These are phyloP conservation scores for Chloroceryle aenea DNA, from an alignment of 2,113 vertebrate species.

Conservation along the genomic window DNA sequence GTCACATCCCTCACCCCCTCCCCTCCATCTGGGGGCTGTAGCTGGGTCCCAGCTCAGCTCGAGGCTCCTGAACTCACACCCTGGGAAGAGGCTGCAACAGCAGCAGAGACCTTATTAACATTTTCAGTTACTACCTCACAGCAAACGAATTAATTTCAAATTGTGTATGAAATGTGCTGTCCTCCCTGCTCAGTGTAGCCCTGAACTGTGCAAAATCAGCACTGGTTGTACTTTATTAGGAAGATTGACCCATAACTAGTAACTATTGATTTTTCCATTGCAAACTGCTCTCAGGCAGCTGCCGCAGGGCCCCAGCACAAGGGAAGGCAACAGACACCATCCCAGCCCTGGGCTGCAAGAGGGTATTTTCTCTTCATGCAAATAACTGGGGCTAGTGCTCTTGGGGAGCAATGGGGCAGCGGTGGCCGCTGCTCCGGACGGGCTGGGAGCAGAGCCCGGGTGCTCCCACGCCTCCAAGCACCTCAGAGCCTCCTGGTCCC, in stretches of 20 bases:
- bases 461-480: background rate
- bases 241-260: background rate
- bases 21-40: background rate
- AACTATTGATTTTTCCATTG: background rate
- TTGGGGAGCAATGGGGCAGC: accelerated
- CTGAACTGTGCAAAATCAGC: background rate
- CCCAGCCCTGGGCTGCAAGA: accelerated
- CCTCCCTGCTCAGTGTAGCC: background rate
- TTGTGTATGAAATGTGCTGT: accelerated
- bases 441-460: background rate
- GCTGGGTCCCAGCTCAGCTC: accelerated
- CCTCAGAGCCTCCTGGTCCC: background rate
- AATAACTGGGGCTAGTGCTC: background rate
- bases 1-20: too few species aligned
- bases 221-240: background rate
- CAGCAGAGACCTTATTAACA: background rate
- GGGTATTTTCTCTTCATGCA: background rate
- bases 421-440: accelerated
- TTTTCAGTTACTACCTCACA: background rate
- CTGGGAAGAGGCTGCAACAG: background rate
- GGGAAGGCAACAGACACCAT: accelerated
- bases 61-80: accelerated
- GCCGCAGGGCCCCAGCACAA: background rate
- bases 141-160: background rate
- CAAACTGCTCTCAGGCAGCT: background rate